phyloP scores from a whole-genome alignment of 2,113 vertebrate species.

The Saimiri boliviensis region DNA sequence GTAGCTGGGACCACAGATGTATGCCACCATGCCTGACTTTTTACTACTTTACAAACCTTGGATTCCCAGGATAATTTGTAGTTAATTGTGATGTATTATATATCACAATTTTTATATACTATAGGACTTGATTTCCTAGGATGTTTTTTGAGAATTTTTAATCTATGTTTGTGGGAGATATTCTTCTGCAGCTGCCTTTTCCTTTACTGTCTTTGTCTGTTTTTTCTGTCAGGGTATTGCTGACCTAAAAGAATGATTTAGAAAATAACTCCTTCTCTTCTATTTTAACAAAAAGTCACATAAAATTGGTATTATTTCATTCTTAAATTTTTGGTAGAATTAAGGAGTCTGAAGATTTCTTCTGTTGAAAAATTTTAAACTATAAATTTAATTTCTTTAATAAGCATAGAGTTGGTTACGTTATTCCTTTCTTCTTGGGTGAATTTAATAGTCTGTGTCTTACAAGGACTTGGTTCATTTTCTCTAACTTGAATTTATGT shows the following conservation, averaged over 20 bases:
- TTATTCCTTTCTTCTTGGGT: neutral
- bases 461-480: neutral
- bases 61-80: neutral
- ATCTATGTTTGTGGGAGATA: neutral
- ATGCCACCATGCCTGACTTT: neutral
- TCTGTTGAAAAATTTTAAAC: neutral
- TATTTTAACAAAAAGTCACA: neutral
- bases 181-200: neutral
- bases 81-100: neutral
- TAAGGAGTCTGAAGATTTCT: neutral
- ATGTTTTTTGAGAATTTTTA: neutral
- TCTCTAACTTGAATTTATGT: neutral
- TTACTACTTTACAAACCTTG: neutral
- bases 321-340: constrained; percentile 15
- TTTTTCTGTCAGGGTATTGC: neutral
- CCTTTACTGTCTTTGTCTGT: neutral
- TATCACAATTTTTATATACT: no score
- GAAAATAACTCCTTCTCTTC: neutral
- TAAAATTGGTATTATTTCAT: neutral
- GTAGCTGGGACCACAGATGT: no score
- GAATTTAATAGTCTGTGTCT: neutral
- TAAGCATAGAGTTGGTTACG: neutral
- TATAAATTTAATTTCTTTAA: neutral
- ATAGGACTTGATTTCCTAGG: neutral
- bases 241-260: neutral